These are phyloP conservation scores for Eutrigla gurnardus DNA, from an alignment of 2,797 vertebrate genomes.

Conservation along the genomic window DNA sequence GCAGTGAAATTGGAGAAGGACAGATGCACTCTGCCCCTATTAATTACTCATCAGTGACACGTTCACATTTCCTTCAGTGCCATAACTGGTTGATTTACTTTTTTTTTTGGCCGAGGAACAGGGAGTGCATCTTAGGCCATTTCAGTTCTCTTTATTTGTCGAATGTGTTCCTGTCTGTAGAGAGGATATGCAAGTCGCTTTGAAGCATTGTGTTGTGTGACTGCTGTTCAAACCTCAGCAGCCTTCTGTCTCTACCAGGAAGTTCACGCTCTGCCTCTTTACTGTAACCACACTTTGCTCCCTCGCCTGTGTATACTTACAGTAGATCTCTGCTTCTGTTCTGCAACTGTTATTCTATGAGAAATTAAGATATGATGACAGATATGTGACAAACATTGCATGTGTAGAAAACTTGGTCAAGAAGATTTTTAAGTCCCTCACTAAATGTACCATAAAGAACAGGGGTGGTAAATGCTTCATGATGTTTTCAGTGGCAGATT, in stretches of 20 bases:
- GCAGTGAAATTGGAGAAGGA: constrained; percentile 38
- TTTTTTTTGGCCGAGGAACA: background rate
- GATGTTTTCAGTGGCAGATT: constrained; percentile 41
- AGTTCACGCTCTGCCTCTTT: constrained; percentile 73
- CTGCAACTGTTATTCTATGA: background rate
- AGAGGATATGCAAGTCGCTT: constrained; percentile 56
- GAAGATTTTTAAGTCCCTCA: background rate
- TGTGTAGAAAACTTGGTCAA: background rate
- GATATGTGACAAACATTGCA: background rate
- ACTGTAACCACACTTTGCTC: constrained; percentile 64
- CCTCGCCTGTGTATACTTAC: constrained; percentile 26
- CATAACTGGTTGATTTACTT: background rate
- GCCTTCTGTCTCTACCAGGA: constrained; percentile 70
- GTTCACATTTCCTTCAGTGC: background rate
- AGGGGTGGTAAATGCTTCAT: constrained; percentile 25
- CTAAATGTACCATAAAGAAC: background rate
- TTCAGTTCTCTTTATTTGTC: constrained; percentile 21
- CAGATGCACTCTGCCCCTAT: constrained; percentile 25
- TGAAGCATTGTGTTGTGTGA: constrained; percentile 54
- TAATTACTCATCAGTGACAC: constrained; percentile 23
- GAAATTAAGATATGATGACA: background rate
- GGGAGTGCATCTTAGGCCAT: background rate
- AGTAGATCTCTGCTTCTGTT: constrained; percentile 1
- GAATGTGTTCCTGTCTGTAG: constrained; percentile 44
- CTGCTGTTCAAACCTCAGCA: constrained; percentile 61